phyloP scores from a whole-genome alignment of 2,113 vertebrate species.

The Dolichotis patagonum region DNA sequence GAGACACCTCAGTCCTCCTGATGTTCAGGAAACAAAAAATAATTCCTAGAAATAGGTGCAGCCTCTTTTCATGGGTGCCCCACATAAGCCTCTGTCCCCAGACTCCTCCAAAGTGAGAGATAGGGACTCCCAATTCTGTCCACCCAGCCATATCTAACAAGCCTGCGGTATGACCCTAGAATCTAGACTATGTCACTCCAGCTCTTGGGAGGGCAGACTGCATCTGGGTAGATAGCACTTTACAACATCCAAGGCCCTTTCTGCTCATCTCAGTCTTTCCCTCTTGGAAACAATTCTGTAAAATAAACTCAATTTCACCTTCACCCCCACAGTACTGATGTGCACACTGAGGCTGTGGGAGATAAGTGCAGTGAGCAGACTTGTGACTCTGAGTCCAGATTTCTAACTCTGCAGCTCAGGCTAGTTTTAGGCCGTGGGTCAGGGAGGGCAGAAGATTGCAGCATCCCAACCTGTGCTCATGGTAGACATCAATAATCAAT shows the following conservation, averaged over 20 bases:
- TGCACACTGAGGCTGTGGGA: not conserved
- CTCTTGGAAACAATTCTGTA: not conserved
- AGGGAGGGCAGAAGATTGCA: not conserved
- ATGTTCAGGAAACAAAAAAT: slow-evolving; percentile 53
- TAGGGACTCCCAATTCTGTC: not conserved
- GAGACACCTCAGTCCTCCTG: not conserved
- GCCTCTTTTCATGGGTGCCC: not conserved
- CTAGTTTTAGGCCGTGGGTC: not conserved
- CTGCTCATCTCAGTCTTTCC: not conserved
- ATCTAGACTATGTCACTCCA: not conserved
- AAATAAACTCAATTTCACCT: not conserved
- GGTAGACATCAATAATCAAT: slow-evolving; percentile 43
- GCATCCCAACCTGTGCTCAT: not conserved
- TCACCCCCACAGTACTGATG: not conserved
- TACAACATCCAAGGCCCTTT: not conserved
- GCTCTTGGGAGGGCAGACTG: not conserved
- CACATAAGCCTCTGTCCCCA: not conserved
- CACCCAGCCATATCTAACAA: not conserved
- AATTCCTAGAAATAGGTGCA: not conserved
- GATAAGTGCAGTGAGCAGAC: not conserved
- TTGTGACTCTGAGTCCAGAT: not conserved
- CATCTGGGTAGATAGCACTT: not conserved
- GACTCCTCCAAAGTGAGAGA: not conserved
- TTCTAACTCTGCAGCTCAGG: not conserved
- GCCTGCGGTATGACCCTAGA: not conserved